Base-by-base conservation (phyloP, 1,140 invertebrate species). In the Portunus trituberculatus region DNA sequence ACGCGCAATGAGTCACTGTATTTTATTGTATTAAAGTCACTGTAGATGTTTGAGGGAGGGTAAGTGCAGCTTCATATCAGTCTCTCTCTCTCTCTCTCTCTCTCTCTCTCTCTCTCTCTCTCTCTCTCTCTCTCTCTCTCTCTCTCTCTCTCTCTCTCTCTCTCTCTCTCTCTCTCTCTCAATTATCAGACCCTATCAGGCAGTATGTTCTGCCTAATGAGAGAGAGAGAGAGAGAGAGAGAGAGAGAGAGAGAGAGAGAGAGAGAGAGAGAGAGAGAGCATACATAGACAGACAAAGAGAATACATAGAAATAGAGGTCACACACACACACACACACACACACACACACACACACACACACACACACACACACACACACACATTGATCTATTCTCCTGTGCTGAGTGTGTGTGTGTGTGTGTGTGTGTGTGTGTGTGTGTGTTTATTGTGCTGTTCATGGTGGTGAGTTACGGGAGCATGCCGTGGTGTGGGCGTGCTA, bases 81-180 rank as follows among this genome's bases (percentile, higher is more conserved):
- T 76, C 67, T 76, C 67, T 76, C 67, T 76, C 67, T 76, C 67
- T 76, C 67, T 76, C 67, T 76, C 67, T 76, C 67, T 76, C 67
- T 76, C 67, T 76, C 67, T 76, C 67, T 76, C 67, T 76, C 67
- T 76, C 67, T 76, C 67, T 76, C 67, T n/a, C 67, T 76, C 67
- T 25, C 67, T 76, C 52, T 39, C 52, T 59, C 52, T 59, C 52
- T 59, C 52, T 59, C 52, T 59, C 52, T 59, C 16, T 20, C 16
- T 10, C 52, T 59, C 52, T 59, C 52, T 59, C 52, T 59, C 52
- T 59, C 52, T 59, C 52, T 59, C 52, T 59, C 52, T 59, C 52
- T 59, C 52, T 59, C 52, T 59, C 52, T 59, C 52, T 59, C 52
- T 59, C 52, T 59, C 52, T 59, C 52, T 59, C 52, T 59, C 52